Percentiles rank a stretch among this genome's conserved stretches.
Conservation (phyloP, 1,140 invertebrate species). For the Calliphora vicina region DNA sequence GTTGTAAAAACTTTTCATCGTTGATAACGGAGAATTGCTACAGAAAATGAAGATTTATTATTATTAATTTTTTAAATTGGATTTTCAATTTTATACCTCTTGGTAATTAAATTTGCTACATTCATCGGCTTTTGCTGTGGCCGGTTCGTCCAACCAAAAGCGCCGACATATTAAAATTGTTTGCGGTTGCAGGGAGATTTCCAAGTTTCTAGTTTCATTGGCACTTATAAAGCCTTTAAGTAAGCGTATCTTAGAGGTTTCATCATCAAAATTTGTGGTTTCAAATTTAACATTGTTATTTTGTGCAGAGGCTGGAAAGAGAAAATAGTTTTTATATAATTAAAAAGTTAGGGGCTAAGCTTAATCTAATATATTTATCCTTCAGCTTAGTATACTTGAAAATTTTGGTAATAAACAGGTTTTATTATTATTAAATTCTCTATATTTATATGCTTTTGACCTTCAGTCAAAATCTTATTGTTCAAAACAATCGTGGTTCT, state of each 20-base stretch:
- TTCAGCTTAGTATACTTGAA: too few relatives aligned
- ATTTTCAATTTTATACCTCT: slow-evolving; percentile 37
- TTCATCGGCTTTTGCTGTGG: slow-evolving; percentile 37
- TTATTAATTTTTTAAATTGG: not conserved
- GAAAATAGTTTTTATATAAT: not conserved
- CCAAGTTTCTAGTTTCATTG: slow-evolving; percentile 48
- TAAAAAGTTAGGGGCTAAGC: too few relatives aligned
- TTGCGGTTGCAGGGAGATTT: slow-evolving; percentile 27
- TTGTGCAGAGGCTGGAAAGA: slow-evolving; percentile 22
- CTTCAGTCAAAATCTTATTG: too few relatives aligned
- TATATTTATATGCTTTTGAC: too few relatives aligned
- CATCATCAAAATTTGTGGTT: slow-evolving; percentile 52
- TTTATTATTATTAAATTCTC: too few relatives aligned
- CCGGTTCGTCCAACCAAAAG: slow-evolving; percentile 51
- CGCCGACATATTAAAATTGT: slow-evolving; percentile 49
- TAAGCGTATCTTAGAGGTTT: slow-evolving; percentile 56
- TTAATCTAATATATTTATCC: too few relatives aligned
- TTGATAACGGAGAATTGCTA: slow-evolving; percentile 68
- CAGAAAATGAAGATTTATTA: not conserved
- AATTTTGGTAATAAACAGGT: too few relatives aligned
- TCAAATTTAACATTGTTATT: slow-evolving; percentile 47
- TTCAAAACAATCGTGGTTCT: too few relatives aligned
- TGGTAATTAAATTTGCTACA: slow-evolving; percentile 45
- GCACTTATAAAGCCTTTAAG: slow-evolving; percentile 54
- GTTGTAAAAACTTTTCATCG: slow-evolving; percentile 66